Evolutionary conservation across 1,140 invertebrate species (phyloP), one percentile per base, ranked within the genome.

Genomic region (Drosophila oshimai): DNA sequence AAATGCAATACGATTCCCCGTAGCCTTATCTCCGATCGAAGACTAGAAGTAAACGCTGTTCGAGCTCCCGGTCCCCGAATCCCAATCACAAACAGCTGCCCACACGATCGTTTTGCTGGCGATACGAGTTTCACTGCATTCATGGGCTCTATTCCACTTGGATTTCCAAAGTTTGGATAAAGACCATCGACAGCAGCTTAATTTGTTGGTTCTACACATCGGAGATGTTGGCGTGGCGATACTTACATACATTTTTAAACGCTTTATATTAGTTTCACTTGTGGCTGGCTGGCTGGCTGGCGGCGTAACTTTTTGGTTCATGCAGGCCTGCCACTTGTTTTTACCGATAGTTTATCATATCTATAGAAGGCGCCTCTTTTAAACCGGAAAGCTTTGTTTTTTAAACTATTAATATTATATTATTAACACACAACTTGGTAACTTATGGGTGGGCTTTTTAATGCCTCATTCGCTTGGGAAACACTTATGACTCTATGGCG

Each of bases 21-120:
- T 42, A 31, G 36, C 55, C 46, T 77, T 86, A 86, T 86, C 81
- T 69, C 28, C 26, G 70, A 86, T 86, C 81, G 80, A 86, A 86
- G 61, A 86, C 81, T 80, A 87, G 81, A 86, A 86, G 81, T 87
- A 86, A 86, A 87, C 64, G 81, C 51, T 86, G 51, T 69, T 41
- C 69, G 67, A 77, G 81, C 81, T 87, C 39, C 80, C 68, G 69
- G 61, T 58, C 46, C 24, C 46, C 34, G 12, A 24, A 37, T 36
- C 36, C 33, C n/a, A n/a, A n/a, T n/a, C 13, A 61, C 41, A 60
- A 36, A 29, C 55, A 51, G 18, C 79, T 53, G 54, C 78, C 79
- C 78, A 83, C 77, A 80, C 72, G 53, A 86, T 68, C 75, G 47
- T 46, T 58, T 75, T 60, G 75, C 51, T 26, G 37, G 53, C 36